Percentiles rank a stretch among this genome's conserved stretches.
These are phyloP conservation scores for Embidobia sp. DNA, from an alignment of 2,888 invertebrate species.

Conservation along the genomic window DNA sequence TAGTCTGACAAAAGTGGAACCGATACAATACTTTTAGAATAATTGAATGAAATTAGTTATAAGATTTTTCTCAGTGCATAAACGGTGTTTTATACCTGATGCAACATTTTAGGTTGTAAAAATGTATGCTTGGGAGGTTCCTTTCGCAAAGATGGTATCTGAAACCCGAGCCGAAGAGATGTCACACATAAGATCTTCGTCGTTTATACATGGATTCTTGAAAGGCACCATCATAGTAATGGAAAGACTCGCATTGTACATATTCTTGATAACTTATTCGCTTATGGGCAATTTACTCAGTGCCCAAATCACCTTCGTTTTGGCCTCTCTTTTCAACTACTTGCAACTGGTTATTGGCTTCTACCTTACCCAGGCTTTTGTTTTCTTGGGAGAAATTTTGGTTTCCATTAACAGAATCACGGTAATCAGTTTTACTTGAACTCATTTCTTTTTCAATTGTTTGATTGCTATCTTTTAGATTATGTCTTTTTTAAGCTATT, in stretches of 20 bases:
- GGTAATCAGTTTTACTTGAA: too few relatives aligned
- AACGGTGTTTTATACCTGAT: too few relatives aligned
- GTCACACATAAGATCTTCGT: slow-evolving; percentile 82
- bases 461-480: too few relatives aligned
- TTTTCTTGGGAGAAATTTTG: slow-evolving; percentile 82
- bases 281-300: slow-evolving; percentile 77
- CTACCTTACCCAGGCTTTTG: slow-evolving; percentile 84
- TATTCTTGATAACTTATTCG: slow-evolving; percentile 85
- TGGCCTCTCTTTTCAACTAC: slow-evolving; percentile 85
- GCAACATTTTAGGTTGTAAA: slow-evolving; percentile 89
- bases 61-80: too few relatives aligned
- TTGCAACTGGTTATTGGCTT: slow-evolving; percentile 84
- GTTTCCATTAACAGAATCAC: slow-evolving; percentile 84
- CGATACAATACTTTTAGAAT: too few relatives aligned
- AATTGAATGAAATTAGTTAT: too few relatives aligned
- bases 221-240: slow-evolving; percentile 88
- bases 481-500: too few relatives aligned
- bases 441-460: too few relatives aligned
- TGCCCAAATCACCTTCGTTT: slow-evolving; percentile 82
- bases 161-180: slow-evolving; percentile 88
- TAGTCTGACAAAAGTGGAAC: too few relatives aligned
- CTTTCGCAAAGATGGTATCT: slow-evolving; percentile 91
- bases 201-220: slow-evolving; percentile 83
- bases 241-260: slow-evolving; percentile 87
- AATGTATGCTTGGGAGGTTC: slow-evolving; percentile 98